Percentiles rank a stretch among this genome's conserved stretches.
Conservation (phyloP, 1,140 invertebrate genomes). For the Rhopalosiphum padi region DNA sequence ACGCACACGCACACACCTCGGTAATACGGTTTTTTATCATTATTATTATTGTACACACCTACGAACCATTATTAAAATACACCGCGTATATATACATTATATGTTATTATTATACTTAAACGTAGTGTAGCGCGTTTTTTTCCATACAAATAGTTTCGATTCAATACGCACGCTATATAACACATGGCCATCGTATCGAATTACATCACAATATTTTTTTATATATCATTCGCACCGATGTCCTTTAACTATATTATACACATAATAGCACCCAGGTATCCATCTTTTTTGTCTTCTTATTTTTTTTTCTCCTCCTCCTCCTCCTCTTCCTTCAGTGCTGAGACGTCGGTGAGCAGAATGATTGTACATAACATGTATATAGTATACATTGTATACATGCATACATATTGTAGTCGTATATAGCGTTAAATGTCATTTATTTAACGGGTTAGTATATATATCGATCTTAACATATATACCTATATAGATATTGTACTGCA, state of each 20-base stretch:
- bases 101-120: not conserved
- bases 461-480: not conserved
- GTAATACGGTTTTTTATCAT: slow-evolving; percentile 27
- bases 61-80: slow-evolving; percentile 21
- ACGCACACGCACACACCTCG: not conserved
- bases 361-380: not conserved
- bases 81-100: not conserved
- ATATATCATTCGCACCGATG: not conserved
- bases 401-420: not conserved
- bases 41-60: slow-evolving; percentile 3
- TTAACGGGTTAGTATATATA: not conserved
- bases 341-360: not conserved
- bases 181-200: slow-evolving; percentile 47
- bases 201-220: slow-evolving; percentile 28
- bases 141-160: not conserved
- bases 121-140: not conserved
- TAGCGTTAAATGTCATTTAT: not conserved
- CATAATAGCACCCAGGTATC: not conserved
- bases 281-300: not conserved
- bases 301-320: not conserved
- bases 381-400: not conserved
- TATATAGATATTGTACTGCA: not conserved
- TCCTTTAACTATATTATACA: not conserved
- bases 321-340: not conserved
- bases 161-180: not conserved